Evolutionary conservation across 2,113 vertebrate species (phyloP).

Genomic region (Riparia riparia): DNA sequence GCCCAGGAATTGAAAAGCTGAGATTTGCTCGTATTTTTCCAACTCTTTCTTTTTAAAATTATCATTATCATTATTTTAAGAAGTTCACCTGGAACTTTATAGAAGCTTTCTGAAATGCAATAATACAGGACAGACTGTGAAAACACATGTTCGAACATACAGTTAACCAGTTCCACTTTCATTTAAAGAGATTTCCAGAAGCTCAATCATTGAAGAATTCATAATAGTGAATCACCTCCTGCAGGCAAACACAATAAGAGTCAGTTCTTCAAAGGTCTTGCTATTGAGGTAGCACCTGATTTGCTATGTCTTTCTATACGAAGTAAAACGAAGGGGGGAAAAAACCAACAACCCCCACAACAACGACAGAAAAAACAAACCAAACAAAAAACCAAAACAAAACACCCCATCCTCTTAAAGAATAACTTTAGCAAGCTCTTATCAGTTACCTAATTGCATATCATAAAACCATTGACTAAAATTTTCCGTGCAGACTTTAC

Average conservation of each 20-base stretch:
- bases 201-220: constrained; percentile 69
- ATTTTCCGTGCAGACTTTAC: constrained; percentile 19
- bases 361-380: neutral
- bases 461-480: constrained; percentile 39
- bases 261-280: constrained; percentile 68
- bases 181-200: constrained; percentile 79
- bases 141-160: constrained; percentile 74
- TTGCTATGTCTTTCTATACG: constrained; percentile 61
- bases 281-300: constrained; percentile 66
- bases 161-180: constrained; percentile 76
- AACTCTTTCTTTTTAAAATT: constrained; percentile 8
- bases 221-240: constrained; percentile 68
- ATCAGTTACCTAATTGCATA: constrained; percentile 64
- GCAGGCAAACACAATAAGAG: constrained; percentile 60
- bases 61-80: constrained; percentile 47
- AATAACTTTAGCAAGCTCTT: constrained; percentile 53
- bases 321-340: neutral
- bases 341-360: too few species aligned
- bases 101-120: constrained; percentile 67
- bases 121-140: constrained; percentile 71
- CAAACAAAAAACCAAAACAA: neutral
- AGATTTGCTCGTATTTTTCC: constrained; percentile 64
- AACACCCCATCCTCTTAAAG: neutral
- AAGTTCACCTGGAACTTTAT: constrained; percentile 77
- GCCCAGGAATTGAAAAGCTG: constrained; percentile 63